Conservation (phyloP, 2,888 invertebrate species). For the Pristionchus mayeri region DNA sequence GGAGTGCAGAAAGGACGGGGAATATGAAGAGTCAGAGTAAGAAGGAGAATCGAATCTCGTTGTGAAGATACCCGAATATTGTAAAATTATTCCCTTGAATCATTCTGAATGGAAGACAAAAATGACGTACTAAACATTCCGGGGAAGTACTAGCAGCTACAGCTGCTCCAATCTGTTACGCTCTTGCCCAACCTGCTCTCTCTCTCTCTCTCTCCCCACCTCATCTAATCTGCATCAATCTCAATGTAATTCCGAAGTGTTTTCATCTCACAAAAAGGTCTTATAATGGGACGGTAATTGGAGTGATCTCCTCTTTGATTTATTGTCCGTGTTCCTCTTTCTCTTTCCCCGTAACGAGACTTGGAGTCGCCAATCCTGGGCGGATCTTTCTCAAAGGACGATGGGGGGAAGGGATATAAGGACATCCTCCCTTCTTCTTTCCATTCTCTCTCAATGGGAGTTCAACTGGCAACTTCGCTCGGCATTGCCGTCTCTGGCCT, state of each 20-base stretch:
- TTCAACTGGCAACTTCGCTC: conserved; percentile 3
- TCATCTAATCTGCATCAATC: neutral
- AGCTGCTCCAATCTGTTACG: too few species aligned
- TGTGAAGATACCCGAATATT: too few species aligned
- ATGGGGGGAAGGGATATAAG: conserved; percentile 12
- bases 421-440: neutral
- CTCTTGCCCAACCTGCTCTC: neutral
- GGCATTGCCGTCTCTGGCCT: conserved; percentile 25
- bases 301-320: neutral
- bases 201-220: too few species aligned
- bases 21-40: too few species aligned
- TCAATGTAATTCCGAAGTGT: conserved; percentile 1
- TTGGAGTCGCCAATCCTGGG: neutral
- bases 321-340: neutral
- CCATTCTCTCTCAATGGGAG: conserved; percentile 34
- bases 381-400: conserved; percentile 16
- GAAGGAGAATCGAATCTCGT: too few species aligned
- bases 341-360: conserved; percentile 11
- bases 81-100: too few species aligned
- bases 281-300: neutral
- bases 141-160: too few species aligned
- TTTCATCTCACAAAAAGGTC: neutral
- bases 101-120: too few species aligned
- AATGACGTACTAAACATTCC: too few species aligned
- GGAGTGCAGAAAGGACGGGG: neutral